phyloP scores from a whole-genome alignment of 2,113 vertebrate genomes.

The Zapornia atra region DNA sequence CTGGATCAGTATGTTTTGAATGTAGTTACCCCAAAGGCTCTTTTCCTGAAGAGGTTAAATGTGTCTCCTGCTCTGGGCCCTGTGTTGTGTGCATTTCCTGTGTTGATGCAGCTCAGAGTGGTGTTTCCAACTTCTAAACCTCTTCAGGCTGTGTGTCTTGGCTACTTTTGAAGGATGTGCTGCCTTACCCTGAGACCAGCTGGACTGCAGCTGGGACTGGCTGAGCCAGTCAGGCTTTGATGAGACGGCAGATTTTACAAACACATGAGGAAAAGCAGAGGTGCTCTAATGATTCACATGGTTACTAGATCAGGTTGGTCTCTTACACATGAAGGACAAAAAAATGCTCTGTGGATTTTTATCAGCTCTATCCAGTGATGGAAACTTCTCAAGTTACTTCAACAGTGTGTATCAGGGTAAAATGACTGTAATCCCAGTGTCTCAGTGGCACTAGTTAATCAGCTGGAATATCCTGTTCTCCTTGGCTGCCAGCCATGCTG shows the following conservation, averaged over 20 bases:
- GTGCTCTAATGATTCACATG: background rate
- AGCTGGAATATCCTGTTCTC: background rate
- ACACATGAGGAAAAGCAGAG: background rate
- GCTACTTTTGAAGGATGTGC: background rate
- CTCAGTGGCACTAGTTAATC: slow-evolving; percentile 2
- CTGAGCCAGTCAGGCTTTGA: background rate
- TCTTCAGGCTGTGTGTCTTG: background rate
- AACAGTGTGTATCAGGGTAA: background rate
- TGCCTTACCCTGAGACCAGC: rapidly evolving
- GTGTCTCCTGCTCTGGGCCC: background rate
- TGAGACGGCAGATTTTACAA: background rate
- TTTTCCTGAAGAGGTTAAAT: background rate
- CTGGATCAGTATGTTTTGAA: background rate
- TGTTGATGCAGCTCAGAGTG: background rate
- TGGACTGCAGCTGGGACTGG: background rate
- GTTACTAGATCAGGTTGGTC: background rate
- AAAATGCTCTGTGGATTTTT: background rate
- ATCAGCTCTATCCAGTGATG: background rate
- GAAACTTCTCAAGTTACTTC: slow-evolving; percentile 37
- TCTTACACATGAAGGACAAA: background rate
- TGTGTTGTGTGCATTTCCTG: background rate
- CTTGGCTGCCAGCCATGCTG: background rate
- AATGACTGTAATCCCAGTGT: background rate
- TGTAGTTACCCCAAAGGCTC: background rate
- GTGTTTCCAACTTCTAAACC: background rate